These are phyloP conservation scores for Heliconius eleuchia DNA, from an alignment of 1,140 invertebrate genomes.

Conservation along the genomic window DNA sequence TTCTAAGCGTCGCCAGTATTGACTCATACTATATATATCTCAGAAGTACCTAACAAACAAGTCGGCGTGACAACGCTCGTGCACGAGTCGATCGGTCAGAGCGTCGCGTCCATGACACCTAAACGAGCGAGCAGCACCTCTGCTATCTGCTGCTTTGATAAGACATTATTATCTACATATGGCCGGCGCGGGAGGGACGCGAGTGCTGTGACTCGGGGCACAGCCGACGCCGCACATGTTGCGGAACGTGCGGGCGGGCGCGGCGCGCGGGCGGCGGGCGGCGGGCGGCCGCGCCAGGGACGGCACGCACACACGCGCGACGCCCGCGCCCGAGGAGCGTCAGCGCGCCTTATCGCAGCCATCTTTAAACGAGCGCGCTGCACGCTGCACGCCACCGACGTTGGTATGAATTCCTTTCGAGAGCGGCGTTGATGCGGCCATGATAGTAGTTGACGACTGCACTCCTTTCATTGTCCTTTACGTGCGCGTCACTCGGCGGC, in stretches of 20 bases:
- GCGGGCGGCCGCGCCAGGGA: conserved; percentile 59
- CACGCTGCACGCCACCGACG: conserved; percentile 66
- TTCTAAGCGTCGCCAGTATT: conserved; percentile 43
- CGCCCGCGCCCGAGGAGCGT: conserved; percentile 68
- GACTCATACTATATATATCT: conserved; percentile 59
- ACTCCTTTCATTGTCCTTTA: conserved; percentile 64
- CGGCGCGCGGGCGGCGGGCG: conserved; percentile 49
- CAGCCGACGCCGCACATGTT: conserved; percentile 68
- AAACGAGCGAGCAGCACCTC: conserved; percentile 75
- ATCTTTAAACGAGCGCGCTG: conserved; percentile 76
- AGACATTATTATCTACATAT: conserved; percentile 64
- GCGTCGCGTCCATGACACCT: conserved; percentile 72
- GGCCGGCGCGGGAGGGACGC: conserved; percentile 60
- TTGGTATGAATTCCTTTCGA: conserved; percentile 71
- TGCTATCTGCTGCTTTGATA: conserved; percentile 77
- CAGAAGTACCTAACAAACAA: conserved; percentile 59
- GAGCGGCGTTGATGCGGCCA: conserved; percentile 51
- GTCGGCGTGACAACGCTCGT: conserved; percentile 50
- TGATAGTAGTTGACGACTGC: conserved; percentile 63
- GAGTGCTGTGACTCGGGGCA: conserved; percentile 52
- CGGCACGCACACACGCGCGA: conserved; percentile 48
- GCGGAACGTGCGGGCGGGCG: conserved; percentile 68
- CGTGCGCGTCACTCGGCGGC: conserved; percentile 46
- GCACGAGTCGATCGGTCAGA: conserved; percentile 54
- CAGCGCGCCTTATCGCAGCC: conserved; percentile 76